A percentile compares a stretch with the other conserved stretches of the same genome.
Evolutionary conservation across 2,888 invertebrate species (phyloP).

Genomic region (Leuctra nigra): DNA sequence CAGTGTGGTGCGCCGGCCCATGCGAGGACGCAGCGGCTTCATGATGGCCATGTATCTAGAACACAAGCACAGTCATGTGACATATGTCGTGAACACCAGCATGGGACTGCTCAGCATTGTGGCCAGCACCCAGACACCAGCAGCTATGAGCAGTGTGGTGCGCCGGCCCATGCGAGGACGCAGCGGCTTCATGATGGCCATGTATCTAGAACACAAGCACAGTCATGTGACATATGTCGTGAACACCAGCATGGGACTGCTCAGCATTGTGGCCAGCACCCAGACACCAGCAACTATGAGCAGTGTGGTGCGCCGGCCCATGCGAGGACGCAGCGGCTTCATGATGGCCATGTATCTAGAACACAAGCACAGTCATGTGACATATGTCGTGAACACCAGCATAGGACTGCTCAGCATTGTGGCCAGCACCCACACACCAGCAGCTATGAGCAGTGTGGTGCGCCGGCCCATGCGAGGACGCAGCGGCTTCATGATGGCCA

Average conservation of each 20-base stretch:
- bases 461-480: neutral
- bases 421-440: neutral
- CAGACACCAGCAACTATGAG: neutral
- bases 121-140: neutral
- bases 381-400: neutral
- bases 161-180: neutral
- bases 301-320: neutral
- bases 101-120: too few species aligned
- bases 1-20: neutral
- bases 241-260: neutral
- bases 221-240: too few species aligned
- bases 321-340: neutral
- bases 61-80: neutral
- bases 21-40: neutral
- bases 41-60: neutral
- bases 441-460: neutral
- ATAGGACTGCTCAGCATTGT: neutral
- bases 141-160: neutral
- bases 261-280: neutral
- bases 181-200: neutral
- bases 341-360: neutral
- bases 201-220: neutral
- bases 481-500: neutral
- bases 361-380: neutral
- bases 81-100: neutral